These are phyloP conservation scores for Carcinoscorpius rotundicauda DNA, from an alignment of 1,140 invertebrate species.

Conservation along the genomic window DNA sequence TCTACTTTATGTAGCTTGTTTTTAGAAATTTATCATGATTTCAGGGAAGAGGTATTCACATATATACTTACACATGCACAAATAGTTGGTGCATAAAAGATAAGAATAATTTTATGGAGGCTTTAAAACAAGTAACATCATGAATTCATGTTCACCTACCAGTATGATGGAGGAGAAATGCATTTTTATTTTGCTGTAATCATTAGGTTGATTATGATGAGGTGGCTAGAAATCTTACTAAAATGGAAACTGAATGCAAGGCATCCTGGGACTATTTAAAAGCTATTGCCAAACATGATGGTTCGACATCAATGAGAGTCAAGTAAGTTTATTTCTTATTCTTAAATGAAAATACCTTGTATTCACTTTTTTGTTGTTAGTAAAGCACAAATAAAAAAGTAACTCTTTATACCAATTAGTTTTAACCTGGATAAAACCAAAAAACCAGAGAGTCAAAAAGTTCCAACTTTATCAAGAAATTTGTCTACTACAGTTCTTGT, in stretches of 20 bases:
- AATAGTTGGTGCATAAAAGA: not conserved
- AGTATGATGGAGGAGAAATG: not conserved
- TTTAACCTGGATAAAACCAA: no score
- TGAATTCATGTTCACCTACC: not conserved
- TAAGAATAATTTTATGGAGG: no score
- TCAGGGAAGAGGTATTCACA: not conserved
- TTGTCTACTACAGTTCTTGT: no score
- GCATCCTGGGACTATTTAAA: slow-evolving; percentile 95
- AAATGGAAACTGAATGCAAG: slow-evolving; percentile 91
- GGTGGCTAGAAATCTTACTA: slow-evolving; percentile 65
- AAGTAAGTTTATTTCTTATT: slow-evolving; percentile 43
- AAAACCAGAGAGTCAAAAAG: no score
- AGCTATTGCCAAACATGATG: slow-evolving; percentile 89
- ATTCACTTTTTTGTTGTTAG: no score
- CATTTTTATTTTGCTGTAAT: not conserved
- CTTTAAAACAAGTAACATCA: not conserved
- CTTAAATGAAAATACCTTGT: not conserved
- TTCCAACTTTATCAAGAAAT: no score
- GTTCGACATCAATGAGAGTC: slow-evolving; percentile 65
- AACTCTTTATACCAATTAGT: no score
- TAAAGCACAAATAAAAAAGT: no score
- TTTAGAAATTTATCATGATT: no score
- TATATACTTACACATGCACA: not conserved
- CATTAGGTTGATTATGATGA: slow-evolving; percentile 80
- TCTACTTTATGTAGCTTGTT: no score